Evolutionary conservation across 2,113 vertebrate species (phyloP).

Genomic region (Pygoscelis adeliae): DNA sequence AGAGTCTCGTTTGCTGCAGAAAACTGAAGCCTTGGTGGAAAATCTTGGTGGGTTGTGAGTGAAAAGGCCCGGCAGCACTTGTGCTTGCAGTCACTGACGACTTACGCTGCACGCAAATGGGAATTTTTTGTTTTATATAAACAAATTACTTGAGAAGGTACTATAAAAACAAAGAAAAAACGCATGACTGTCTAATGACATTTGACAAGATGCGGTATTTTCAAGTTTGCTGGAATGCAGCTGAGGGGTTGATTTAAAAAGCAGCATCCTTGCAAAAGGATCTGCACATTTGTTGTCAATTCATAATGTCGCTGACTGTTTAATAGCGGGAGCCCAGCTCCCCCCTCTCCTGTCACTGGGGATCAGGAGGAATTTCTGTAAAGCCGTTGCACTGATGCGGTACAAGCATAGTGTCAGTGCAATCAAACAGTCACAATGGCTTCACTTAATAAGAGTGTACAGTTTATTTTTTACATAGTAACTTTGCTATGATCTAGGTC

Average conservation of each 20-base stretch:
- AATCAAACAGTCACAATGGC: not conserved
- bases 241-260: not conserved
- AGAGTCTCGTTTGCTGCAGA: not conserved
- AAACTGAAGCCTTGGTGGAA: not conserved
- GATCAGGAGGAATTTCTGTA: not conserved
- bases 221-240: not conserved
- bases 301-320: fast-evolving
- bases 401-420: not conserved
- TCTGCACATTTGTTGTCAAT: fast-evolving
- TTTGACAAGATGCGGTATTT: fast-evolving
- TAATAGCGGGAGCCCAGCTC: not conserved
- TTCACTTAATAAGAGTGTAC: not conserved
- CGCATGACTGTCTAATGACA: fast-evolving
- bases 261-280: not conserved
- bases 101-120: fast-evolving
- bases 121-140: fast-evolving
- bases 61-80: not conserved
- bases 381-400: fast-evolving
- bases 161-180: fast-evolving
- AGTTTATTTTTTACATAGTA: not conserved
- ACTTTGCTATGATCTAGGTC: conserved; percentile 30
- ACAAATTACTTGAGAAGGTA: not conserved
- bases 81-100: fast-evolving
- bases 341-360: not conserved
- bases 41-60: fast-evolving